Percentiles rank a stretch among this genome's conserved stretches.
These are phyloP conservation scores for Reticulitermes lucifugus DNA, from an alignment of 2,888 invertebrate species.

Conservation along the genomic window DNA sequence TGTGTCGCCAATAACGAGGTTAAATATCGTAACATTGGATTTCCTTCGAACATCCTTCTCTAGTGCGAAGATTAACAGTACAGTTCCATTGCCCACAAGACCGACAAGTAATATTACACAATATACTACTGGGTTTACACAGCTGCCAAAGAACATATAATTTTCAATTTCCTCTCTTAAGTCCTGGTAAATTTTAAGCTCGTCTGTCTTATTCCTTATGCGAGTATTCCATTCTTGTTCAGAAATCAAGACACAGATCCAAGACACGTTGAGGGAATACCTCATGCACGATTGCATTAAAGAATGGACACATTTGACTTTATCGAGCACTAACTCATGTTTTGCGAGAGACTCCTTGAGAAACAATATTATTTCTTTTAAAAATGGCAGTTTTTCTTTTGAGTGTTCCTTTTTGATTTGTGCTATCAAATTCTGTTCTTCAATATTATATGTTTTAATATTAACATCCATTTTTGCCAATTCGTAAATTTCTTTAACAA, in stretches of 20 bases:
- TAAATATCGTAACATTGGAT: not conserved
- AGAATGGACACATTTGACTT: not conserved
- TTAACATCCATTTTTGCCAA: too few relatives aligned
- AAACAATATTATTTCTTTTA: too few relatives aligned
- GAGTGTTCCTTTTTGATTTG: too few relatives aligned
- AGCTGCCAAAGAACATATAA: not conserved
- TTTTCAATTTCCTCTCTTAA: not conserved
- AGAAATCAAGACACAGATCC: not conserved
- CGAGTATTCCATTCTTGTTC: not conserved
- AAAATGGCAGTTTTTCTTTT: too few relatives aligned
- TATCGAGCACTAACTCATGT: not conserved
- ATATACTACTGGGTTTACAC: not conserved
- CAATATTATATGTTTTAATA: too few relatives aligned
- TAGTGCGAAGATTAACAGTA: not conserved
- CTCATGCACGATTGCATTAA: not conserved
- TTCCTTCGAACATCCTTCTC: not conserved
- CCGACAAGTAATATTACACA: not conserved
- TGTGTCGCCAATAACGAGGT: not conserved
- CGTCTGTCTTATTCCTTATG: not conserved
- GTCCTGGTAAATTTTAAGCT: not conserved
- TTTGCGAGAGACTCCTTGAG: too few relatives aligned
- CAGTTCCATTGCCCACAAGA: not conserved
- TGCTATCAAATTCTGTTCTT: too few relatives aligned
- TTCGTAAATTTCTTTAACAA: too few relatives aligned
- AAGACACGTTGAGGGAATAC: not conserved